phyloP scores from a whole-genome alignment of 92 coral and sea anemone genomes.

The Pocillopora grandis region DNA sequence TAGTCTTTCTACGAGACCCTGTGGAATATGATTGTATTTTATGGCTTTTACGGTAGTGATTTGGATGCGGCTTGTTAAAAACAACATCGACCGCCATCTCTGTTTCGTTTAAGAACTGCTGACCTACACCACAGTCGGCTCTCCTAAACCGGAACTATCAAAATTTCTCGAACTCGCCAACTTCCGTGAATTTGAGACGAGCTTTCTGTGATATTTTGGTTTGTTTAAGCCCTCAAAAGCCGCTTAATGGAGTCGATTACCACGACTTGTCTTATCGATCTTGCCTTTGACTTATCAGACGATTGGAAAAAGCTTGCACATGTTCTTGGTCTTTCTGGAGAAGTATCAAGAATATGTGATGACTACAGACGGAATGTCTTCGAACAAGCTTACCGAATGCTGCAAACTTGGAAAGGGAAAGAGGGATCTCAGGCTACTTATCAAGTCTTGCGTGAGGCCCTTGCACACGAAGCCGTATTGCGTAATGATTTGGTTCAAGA shows the following conservation, averaged over 20 bases:
- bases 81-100: slow-evolving; percentile 81
- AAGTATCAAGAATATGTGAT: not conserved
- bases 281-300: slow-evolving; percentile 10
- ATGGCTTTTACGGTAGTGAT: slow-evolving; percentile 63
- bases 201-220: too few species aligned
- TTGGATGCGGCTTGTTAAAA: slow-evolving; percentile 62
- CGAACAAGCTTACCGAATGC: slow-evolving; percentile 41
- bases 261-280: not conserved
- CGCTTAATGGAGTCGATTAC: slow-evolving; percentile 7
- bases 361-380: slow-evolving; percentile 10
- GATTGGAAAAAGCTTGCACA: slow-evolving; percentile 32
- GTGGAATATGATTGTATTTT: slow-evolving; percentile 43
- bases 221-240: too few species aligned
- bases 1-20: slow-evolving; percentile 54
- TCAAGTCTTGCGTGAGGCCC: slow-evolving; percentile 21
- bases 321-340: not conserved
- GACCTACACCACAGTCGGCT: not conserved
- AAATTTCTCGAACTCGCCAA: not conserved
- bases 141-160: not conserved
- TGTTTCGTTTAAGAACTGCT: slow-evolving; percentile 15
- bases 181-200: not conserved
- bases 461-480: not conserved
- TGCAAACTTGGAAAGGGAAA: not conserved
- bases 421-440: slow-evolving; percentile 16
- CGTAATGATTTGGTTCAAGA: slow-evolving; percentile 21